Conservation (phyloP, 2,888 invertebrate species). For the Clivina fossor region DNA sequence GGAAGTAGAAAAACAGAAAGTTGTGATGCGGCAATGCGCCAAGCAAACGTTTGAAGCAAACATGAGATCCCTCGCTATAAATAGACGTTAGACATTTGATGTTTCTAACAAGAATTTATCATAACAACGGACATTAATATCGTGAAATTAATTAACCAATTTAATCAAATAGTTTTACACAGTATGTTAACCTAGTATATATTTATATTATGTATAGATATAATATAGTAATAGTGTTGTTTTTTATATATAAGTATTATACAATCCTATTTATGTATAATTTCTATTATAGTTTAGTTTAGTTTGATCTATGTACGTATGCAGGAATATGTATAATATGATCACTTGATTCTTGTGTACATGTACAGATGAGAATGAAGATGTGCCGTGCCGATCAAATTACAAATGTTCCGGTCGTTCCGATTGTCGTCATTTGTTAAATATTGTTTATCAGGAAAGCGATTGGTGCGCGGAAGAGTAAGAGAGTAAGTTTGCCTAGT, state of each 20-base stretch:
- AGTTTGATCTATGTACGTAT: slow-evolving; percentile 26
- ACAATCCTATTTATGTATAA: slow-evolving; percentile 24
- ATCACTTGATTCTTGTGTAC: no score
- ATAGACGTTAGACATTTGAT: slow-evolving; percentile 34
- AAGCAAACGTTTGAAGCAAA: no score
- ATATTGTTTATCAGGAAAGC: not conserved
- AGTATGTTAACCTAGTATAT: slow-evolving; percentile 29
- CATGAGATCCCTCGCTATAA: slow-evolving; percentile 26
- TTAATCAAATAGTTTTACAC: slow-evolving; percentile 17
- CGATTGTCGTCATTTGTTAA: slow-evolving; percentile 27
- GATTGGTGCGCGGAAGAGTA: slow-evolving; percentile 5
- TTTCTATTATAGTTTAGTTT: slow-evolving; percentile 20
- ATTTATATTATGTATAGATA: slow-evolving; percentile 10
- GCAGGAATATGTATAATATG: slow-evolving; percentile 14
- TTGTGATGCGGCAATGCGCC: no score
- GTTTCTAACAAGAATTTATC: slow-evolving; percentile 34
- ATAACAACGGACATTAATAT: slow-evolving; percentile 34
- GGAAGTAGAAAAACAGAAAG: no score
- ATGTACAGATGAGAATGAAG: no score
- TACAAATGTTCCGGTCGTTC: no score
- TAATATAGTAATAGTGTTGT: not conserved
- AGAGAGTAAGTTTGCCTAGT: no score
- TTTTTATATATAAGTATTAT: slow-evolving; percentile 11
- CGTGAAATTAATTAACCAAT: slow-evolving; percentile 26
- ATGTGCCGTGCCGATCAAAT: slow-evolving; percentile 18